Percentiles rank a stretch among this genome's conserved stretches.
Evolutionary conservation across 2,797 vertebrate genomes (phyloP).

Genomic region (Sternarchorhynchus goeldii): DNA sequence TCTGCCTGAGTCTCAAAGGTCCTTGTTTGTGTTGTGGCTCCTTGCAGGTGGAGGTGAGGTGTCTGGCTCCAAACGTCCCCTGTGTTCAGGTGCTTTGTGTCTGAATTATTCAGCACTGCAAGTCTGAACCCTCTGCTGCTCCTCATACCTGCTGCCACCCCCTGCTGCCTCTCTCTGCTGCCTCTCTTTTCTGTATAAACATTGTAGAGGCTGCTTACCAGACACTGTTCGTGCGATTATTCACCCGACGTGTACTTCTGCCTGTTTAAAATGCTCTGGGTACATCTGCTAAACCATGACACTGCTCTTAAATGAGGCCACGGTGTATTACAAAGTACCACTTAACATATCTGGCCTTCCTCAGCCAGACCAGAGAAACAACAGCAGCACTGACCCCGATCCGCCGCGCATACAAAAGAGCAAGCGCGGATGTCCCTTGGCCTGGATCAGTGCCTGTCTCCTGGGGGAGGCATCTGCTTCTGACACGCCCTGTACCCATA

Average conservation of each 20-base stretch:
- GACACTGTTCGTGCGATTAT: conserved; percentile 45
- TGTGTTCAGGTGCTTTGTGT: conserved; percentile 8
- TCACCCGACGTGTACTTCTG: conserved; percentile 38
- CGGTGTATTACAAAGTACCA: conserved; percentile 41
- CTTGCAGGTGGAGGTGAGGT: not conserved
- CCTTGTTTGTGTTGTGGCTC: not conserved
- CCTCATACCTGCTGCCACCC: conserved; percentile 42
- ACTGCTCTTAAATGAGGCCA: conserved; percentile 35
- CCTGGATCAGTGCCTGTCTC: conserved; percentile 3
- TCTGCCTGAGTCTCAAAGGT: not conserved
- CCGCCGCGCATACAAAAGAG: conserved; percentile 19
- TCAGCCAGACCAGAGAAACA: conserved; percentile 28
- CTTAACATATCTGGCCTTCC: conserved; percentile 41
- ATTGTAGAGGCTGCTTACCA: conserved; percentile 41
- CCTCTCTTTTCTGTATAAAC: conserved; percentile 41
- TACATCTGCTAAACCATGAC: conserved; percentile 18
- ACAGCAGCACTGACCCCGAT: conserved; percentile 16
- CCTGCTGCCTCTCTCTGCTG: conserved; percentile 35
- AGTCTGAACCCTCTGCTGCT: conserved; percentile 22
- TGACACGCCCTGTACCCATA: conserved; percentile 35
- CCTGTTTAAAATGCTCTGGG: conserved; percentile 47
- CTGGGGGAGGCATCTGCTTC: conserved; percentile 23
- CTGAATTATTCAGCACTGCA: conserved; percentile 43
- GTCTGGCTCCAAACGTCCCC: not conserved
- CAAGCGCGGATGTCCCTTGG: conserved; percentile 15